phyloP scores from a whole-genome alignment of 2,797 vertebrate species.

The Brotula barbata region DNA sequence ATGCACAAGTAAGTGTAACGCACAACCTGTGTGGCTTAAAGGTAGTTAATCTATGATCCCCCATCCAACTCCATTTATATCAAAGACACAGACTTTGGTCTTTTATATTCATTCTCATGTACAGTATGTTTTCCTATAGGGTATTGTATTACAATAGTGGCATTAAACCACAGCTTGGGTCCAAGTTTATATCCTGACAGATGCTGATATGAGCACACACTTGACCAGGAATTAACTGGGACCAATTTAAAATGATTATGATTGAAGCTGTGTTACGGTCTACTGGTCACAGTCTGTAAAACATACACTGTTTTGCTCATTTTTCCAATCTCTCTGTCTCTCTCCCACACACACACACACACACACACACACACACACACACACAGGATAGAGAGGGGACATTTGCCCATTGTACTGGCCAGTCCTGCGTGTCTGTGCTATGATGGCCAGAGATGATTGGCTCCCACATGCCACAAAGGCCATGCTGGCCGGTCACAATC shows the following conservation, averaged over 20 bases:
- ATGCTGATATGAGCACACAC: conserved; percentile 25
- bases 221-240: background rate
- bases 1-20: too few species aligned
- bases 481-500: conserved; percentile 75
- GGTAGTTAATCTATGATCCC: too few species aligned
- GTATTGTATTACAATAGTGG: conserved; percentile 16
- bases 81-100: too few species aligned
- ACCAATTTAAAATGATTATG: conserved; percentile 3
- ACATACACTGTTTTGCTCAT: conserved; percentile 38
- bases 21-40: too few species aligned
- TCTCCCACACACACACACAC: conserved; percentile 12
- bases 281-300: conserved; percentile 23
- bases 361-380: conserved; percentile 38
- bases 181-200: conserved; percentile 19
- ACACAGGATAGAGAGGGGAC: conserved; percentile 49
- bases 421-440: conserved; percentile 78
- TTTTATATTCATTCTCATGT: too few species aligned
- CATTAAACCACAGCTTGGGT: conserved; percentile 22
- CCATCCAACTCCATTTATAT: too few species aligned
- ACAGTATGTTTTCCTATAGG: conserved; percentile 4
- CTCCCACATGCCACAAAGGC: conserved; percentile 68
- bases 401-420: conserved; percentile 75
- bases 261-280: conserved; percentile 27
- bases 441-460: conserved; percentile 80
- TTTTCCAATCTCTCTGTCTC: conserved; percentile 29